phyloP scores from a whole-genome alignment of 2,113 vertebrate genomes.

The Asarcornis scutulata region DNA sequence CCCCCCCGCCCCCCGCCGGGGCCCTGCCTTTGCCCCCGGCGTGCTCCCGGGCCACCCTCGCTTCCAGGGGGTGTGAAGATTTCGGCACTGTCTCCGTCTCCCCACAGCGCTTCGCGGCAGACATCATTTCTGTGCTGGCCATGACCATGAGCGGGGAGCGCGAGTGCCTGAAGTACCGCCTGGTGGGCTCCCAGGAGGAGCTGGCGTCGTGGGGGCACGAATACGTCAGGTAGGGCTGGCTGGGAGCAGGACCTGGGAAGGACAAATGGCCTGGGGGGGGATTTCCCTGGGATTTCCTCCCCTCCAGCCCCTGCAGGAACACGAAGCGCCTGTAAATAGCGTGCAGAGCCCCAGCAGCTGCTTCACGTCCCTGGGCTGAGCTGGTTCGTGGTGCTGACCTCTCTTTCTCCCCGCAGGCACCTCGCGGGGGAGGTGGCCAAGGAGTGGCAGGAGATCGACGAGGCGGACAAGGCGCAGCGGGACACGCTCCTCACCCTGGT shows the following conservation, averaged over 20 bases:
- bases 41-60: background rate
- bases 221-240: slow-evolving; percentile 86
- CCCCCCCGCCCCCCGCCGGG: background rate
- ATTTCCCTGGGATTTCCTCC: background rate
- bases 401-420: slow-evolving; percentile 77
- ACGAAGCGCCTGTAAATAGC: background rate
- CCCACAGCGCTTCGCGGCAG: slow-evolving; percentile 91
- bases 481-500: slow-evolving; percentile 92
- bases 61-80: background rate
- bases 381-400: background rate
- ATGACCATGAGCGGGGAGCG: slow-evolving; percentile 99
- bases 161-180: slow-evolving; percentile 95
- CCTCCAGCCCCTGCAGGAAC: background rate
- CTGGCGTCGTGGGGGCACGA: slow-evolving; percentile 97
- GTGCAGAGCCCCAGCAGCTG: background rate
- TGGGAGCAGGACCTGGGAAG: background rate
- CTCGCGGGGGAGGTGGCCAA: slow-evolving; percentile 96
- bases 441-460: slow-evolving; percentile 98
- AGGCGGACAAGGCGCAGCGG: slow-evolving; percentile 91
- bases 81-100: background rate
- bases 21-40: rapidly evolving
- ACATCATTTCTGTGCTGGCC: slow-evolving; percentile 96
- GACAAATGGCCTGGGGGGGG: background rate
- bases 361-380: rapidly evolving
- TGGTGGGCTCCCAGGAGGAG: slow-evolving; percentile 95